Conservation (phyloP, 2,113 vertebrate species). For the Ptyas mucosa region DNA sequence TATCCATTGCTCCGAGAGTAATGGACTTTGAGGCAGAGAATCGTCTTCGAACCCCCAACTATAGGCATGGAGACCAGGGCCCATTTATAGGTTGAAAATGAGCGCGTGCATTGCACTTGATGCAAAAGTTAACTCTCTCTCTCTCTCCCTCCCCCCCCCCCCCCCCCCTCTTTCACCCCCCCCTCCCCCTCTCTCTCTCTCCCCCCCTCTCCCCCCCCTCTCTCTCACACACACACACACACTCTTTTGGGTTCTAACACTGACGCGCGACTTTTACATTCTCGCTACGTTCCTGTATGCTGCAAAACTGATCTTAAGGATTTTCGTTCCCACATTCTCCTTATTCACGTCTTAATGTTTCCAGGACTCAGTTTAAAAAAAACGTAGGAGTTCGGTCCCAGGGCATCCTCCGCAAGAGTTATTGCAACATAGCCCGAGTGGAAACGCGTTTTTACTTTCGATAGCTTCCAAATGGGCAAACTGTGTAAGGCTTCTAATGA, state of each 20-base stretch:
- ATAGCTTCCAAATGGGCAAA: neutral
- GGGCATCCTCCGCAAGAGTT: neutral
- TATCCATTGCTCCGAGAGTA: neutral
- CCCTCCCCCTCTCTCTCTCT: rapidly evolving
- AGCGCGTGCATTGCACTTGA: neutral
- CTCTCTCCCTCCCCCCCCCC: too few relatives aligned
- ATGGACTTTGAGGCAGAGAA: neutral
- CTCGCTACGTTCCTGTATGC: neutral
- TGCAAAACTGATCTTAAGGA: neutral
- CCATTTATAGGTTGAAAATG: neutral
- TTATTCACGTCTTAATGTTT: neutral
- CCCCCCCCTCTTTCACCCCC: too few relatives aligned
- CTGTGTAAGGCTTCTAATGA: neutral
- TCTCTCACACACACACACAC: too few relatives aligned
- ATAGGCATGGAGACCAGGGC: neutral
- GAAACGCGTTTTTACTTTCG: neutral
- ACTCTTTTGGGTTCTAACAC: too few relatives aligned
- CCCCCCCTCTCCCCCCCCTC: too few relatives aligned
- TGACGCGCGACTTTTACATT: neutral
- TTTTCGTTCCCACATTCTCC: neutral
- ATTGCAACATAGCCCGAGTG: neutral
- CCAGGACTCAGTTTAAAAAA: neutral
- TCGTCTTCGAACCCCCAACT: neutral
- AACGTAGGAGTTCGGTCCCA: too few relatives aligned
- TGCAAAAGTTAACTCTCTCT: too few relatives aligned